phyloP scores from a whole-genome alignment of 2,113 vertebrate species.

The Murina feae region DNA sequence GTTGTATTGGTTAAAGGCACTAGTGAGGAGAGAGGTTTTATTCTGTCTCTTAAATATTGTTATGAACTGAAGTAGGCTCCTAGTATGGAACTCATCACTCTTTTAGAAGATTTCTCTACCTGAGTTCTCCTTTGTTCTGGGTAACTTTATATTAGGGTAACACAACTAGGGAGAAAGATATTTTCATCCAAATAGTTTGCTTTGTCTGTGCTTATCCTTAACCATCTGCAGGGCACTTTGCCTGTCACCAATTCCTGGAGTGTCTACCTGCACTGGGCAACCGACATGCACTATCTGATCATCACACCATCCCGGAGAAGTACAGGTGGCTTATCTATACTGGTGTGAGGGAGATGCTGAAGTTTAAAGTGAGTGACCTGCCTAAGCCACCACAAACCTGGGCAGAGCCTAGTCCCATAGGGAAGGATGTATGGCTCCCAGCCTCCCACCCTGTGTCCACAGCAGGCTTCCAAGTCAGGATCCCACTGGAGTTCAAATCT shows the following conservation, averaged over 20 bases:
- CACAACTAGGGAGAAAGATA: not conserved
- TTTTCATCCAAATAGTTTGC: not conserved
- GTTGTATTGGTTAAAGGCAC: not conserved
- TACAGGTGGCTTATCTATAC: not conserved
- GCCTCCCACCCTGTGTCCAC: not conserved
- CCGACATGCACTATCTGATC: not conserved
- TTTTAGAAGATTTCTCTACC: not conserved
- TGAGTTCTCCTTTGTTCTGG: not conserved
- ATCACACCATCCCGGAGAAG: not conserved
- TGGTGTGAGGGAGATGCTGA: not conserved
- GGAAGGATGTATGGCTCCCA: too few species aligned
- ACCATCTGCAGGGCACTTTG: too few species aligned
- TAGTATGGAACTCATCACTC: too few species aligned
- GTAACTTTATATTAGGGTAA: not conserved
- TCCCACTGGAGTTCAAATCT: not conserved
- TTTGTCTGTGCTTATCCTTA: not conserved
- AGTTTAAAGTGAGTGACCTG: not conserved
- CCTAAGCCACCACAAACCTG: too few species aligned
- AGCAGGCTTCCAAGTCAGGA: not conserved
- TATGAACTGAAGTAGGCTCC: not conserved
- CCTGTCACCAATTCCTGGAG: too few species aligned
- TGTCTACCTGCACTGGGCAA: rapidly evolving
- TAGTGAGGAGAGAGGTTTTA: not conserved
- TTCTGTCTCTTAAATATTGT: not conserved
- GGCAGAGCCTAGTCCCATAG: not conserved